Evolutionary conservation across 1,140 invertebrate species (phyloP).

Genomic region (Bombus haemorrhoidalis): DNA sequence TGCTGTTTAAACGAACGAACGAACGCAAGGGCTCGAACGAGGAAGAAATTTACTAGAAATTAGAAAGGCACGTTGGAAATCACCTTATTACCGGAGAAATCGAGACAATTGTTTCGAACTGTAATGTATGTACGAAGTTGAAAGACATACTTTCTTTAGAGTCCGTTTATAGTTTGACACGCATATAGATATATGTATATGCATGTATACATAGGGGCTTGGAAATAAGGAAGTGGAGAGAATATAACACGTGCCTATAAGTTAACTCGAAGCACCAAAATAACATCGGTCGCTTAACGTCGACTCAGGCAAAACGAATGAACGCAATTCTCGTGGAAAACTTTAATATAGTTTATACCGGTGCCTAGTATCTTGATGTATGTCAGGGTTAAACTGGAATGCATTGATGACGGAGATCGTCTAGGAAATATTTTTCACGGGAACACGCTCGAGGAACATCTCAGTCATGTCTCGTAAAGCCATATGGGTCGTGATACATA

Average conservation of each 20-base stretch:
- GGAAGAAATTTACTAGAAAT: conserved; percentile 45
- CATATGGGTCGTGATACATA: neutral
- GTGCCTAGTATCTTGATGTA: conserved; percentile 34
- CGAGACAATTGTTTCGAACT: conserved; percentile 53
- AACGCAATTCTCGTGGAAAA: conserved; percentile 42
- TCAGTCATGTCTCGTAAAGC: neutral
- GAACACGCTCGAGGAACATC: neutral
- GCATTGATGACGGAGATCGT: neutral
- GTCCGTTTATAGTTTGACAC: conserved; percentile 61
- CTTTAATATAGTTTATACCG: conserved; percentile 49
- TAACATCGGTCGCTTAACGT: conserved; percentile 50
- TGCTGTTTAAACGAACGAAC: neutral
- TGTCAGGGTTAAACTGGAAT: conserved; percentile 45
- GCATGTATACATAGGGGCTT: conserved; percentile 31
- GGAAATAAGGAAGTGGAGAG: conserved; percentile 61
- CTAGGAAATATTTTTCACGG: conserved; percentile 38
- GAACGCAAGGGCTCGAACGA: conserved; percentile 6
- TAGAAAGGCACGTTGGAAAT: conserved; percentile 45
- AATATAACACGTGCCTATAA: conserved; percentile 53
- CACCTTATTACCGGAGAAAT: conserved; percentile 61
- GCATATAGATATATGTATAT: conserved; percentile 2
- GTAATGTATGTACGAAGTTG: conserved; percentile 58
- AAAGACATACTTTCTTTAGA: conserved; percentile 61
- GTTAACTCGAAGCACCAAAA: conserved; percentile 55
- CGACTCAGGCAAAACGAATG: conserved; percentile 38